Percentiles rank a stretch among this genome's conserved stretches.
Conservation (phyloP, 2,888 invertebrate species). For the Sylvicola cinctus region DNA sequence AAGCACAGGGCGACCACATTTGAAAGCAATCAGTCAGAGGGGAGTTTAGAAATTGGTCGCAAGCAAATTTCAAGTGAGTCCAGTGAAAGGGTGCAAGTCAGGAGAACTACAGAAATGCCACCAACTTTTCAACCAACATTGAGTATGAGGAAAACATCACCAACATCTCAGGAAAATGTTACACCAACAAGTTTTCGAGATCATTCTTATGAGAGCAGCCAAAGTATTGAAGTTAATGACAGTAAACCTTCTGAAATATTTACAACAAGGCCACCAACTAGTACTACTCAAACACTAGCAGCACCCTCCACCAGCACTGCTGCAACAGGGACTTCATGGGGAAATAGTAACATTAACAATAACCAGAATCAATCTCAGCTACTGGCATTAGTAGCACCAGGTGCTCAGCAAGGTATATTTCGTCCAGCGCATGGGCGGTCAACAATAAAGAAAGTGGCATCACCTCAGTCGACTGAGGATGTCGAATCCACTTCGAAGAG, state of each 20-base stretch:
- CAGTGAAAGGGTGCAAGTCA: neutral
- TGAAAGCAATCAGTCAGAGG: constrained; percentile 4
- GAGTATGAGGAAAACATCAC: neutral
- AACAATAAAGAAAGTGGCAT: constrained; percentile 38
- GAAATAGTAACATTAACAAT: constrained; percentile 8
- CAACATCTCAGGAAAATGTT: neutral
- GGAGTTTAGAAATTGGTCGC: neutral
- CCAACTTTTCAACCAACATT: constrained; percentile 1
- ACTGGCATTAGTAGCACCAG: constrained; percentile 41
- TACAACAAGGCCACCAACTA: neutral
- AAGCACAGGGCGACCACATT: constrained; percentile 1
- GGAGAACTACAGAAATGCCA: constrained; percentile 3
- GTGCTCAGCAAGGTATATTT: constrained; percentile 26
- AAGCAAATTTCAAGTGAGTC: neutral
- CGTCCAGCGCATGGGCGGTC: constrained; percentile 28
- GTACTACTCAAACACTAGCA: neutral
- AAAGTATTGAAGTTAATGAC: neutral
- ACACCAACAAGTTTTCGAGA: neutral
- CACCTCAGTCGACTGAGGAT: constrained; percentile 7
- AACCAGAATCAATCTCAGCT: constrained; percentile 28
- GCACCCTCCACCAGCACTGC: neutral
- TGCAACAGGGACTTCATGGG: constrained; percentile 3
- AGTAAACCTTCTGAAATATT: neutral
- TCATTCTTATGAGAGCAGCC: constrained; percentile 2
- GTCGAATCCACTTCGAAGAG: constrained; percentile 2